Base-by-base conservation (phyloP, 2,888 invertebrate genomes). In the Palloptera scutellata region DNA sequence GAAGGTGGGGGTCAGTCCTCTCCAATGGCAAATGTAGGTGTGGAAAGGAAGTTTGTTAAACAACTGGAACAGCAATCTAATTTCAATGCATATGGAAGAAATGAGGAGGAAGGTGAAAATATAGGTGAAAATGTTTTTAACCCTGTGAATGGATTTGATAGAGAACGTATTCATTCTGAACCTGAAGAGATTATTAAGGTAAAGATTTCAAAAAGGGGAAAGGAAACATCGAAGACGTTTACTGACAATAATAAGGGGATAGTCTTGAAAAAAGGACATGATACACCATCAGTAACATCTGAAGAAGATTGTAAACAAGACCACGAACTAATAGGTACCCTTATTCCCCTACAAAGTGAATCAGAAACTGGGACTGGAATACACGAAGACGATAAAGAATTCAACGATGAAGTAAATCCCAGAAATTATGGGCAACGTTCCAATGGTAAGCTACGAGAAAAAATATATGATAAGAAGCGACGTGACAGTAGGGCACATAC, bases 1-100 rank as follows among this genome's bases (percentile, higher is more conserved):
- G 41, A 17, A 19, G 41, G 17, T 40, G 17, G 6, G 12, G 30
- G 48, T 40, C 17, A 41, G 17, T n/a, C n/a, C n/a, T 42, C 55
- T 20, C 41, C 61, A n/a, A 40, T 58, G 57, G 61, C 66, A 62
- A 66, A 61, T 51, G 61, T 62, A 2, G 66, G 61, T 40, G 41
- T 62, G 17, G 30, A 55, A 17, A 17, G 42, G 1, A 40, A 62
- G 55, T 8, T 66, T 9, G 19, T 48, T 30, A 15, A 57, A 13
- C 15, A 51, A 51, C 30, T 66, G 3, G 61, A 57, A 42, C 15
- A 57, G 40, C 40, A 12, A n/a, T 30, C 55, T 10, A 30, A 55
- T 30, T 19, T 55, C 6, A 30, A n/a, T 11, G 19, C 3, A 13
- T 17, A 30, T 55, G 55, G 10, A n/a, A 12, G 20, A n/a, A 19